Percentiles rank a stretch among this genome's conserved stretches.
Evolutionary conservation across 2,797 vertebrate species (phyloP).

Genomic region (Galaxias olidus): DNA sequence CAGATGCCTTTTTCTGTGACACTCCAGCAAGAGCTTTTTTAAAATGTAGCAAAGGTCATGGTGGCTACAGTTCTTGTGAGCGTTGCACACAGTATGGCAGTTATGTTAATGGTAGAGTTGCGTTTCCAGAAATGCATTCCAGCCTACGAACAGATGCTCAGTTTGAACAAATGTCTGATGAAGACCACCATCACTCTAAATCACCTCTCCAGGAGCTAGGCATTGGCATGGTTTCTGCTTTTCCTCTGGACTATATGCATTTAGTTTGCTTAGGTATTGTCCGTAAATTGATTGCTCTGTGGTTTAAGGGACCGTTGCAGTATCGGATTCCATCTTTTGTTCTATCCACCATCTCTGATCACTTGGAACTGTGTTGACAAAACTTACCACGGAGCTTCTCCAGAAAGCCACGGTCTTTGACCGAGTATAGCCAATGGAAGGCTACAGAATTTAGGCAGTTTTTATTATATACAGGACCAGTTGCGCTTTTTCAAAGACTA

Average conservation of each 20-base stretch:
- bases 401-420: too few species aligned
- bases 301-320: slow-evolving; percentile 22
- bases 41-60: slow-evolving; percentile 1
- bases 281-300: slow-evolving; percentile 27
- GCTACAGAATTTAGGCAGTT: too few species aligned
- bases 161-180: neutral
- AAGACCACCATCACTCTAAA: neutral
- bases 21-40: neutral
- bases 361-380: slow-evolving; percentile 14
- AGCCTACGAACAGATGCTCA: neutral
- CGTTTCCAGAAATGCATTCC: neutral
- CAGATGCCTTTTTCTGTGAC: slow-evolving; percentile 7
- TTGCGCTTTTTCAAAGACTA: too few species aligned
- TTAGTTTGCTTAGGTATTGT: slow-evolving; percentile 10
- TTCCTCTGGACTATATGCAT: neutral
- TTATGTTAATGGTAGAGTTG: neutral
- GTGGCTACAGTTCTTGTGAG: neutral
- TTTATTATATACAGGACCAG: too few species aligned
- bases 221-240: neutral
- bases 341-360: slow-evolving; percentile 20
- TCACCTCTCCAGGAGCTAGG: slow-evolving; percentile 5
- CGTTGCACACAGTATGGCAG: neutral
- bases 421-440: too few species aligned
- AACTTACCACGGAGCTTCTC: slow-evolving; percentile 15
- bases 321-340: slow-evolving; percentile 20